phyloP scores from a whole-genome alignment of 2,113 vertebrate species.

The Rostratula benghalensis region DNA sequence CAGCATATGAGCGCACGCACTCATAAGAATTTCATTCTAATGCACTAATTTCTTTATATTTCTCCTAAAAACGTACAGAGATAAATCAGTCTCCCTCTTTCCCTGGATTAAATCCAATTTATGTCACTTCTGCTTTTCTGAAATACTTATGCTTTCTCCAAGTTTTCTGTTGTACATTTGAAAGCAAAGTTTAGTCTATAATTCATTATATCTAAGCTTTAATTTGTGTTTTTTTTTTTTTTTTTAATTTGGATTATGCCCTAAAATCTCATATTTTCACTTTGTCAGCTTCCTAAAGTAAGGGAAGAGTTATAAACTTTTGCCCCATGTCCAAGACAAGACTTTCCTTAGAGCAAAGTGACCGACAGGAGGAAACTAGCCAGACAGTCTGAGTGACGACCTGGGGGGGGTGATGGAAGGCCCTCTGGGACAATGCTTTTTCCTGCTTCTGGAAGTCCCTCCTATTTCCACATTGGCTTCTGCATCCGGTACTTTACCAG shows the following conservation, averaged over 20 bases:
- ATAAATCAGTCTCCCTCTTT: neutral
- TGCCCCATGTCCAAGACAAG: slow-evolving; percentile 44
- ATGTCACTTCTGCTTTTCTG: neutral
- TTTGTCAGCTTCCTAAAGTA: slow-evolving; percentile 24
- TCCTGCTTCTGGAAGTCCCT: slow-evolving; percentile 78
- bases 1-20: neutral
- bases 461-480: slow-evolving; percentile 75
- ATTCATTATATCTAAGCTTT: neutral
- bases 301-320: slow-evolving; percentile 52
- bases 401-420: slow-evolving; percentile 60
- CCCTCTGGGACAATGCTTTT: slow-evolving; percentile 76
- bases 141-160: neutral
- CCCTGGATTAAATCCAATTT: neutral
- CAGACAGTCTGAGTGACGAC: slow-evolving; percentile 75
- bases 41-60: neutral
- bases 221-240: no score
- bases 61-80: neutral
- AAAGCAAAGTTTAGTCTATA: neutral
- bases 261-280: slow-evolving; percentile 51
- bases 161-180: neutral
- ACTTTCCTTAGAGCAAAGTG: slow-evolving; percentile 44
- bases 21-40: neutral
- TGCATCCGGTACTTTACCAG: slow-evolving; percentile 70
- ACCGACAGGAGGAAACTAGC: slow-evolving; percentile 73
- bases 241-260: neutral